Evolutionary conservation across 1,140 invertebrate genomes (phyloP).

Genomic region (Archivesica marissinica): DNA sequence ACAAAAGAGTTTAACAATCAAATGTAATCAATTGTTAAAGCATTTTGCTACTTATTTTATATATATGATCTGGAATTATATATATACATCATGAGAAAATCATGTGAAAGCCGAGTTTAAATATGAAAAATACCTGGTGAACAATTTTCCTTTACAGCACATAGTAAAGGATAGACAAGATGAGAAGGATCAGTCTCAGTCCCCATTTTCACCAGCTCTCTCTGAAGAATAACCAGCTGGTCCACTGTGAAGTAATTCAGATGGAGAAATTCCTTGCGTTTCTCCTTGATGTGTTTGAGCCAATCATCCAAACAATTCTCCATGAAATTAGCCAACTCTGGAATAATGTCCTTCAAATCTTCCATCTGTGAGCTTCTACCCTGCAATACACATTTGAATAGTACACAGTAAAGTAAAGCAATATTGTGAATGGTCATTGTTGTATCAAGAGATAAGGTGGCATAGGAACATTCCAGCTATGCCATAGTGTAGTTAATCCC

Average conservation of each 20-base stretch:
- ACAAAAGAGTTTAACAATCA: too few species aligned
- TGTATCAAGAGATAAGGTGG: too few species aligned
- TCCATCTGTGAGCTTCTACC: slow-evolving; percentile 15
- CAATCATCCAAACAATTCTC: slow-evolving; percentile 76
- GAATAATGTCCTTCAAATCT: slow-evolving; percentile 54
- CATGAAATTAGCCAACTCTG: slow-evolving; percentile 74
- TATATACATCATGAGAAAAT: too few species aligned
- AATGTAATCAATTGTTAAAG: too few species aligned
- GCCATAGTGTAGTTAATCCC: too few species aligned
- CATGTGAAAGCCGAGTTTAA: neutral
- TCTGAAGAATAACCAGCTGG: slow-evolving; percentile 78
- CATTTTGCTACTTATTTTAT: too few species aligned
- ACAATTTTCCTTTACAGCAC: slow-evolving; percentile 69
- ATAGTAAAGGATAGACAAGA: slow-evolving; percentile 71
- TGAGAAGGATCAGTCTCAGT: slow-evolving; percentile 47
- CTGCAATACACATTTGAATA: too few species aligned
- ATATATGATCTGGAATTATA: too few species aligned
- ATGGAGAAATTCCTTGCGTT: slow-evolving; percentile 70
- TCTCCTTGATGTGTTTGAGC: slow-evolving; percentile 71
- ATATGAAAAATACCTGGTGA: slow-evolving; percentile 14
- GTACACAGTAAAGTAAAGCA: too few species aligned
- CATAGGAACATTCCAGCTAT: too few species aligned
- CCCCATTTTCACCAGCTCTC: slow-evolving; percentile 72
- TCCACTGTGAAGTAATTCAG: slow-evolving; percentile 79
- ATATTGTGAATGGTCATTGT: too few species aligned